Evolutionary conservation across 2,888 invertebrate species (phyloP), one percentile per base, ranked within the genome.

Genomic region (Auanema freiburgensis): DNA sequence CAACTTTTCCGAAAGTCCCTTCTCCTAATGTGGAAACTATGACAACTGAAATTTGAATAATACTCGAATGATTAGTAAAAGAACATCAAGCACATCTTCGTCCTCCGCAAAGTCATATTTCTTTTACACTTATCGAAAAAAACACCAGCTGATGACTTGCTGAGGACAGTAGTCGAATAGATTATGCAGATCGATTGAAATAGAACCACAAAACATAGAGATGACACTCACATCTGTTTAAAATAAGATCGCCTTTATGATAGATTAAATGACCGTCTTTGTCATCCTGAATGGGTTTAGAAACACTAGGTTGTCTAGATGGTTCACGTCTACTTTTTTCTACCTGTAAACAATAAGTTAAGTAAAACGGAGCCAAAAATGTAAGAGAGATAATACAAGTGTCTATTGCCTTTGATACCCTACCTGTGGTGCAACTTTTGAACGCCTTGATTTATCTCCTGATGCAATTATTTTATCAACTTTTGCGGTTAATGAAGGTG

Each of bases 1-100:
- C 95, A 85, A 98, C 97, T 89, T 97, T 96, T 86, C 98, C 98
- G 90, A 98, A 98, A 83, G 98, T 98, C 85, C 98, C 98, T 88
- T 98, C 97, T 84, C 98, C 98, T 85, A 98, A 91, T 84, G 97
- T 98, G 87, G 91, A 90, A 88, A 93, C 89, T 88, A 98, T 92
- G 89, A 93, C 93, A 91, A 96, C 97, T 97, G 66, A 74, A 77
- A 85, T 91, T 49, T 8, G 57, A 33, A 5, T 46, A 46, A 21
- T 16, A 46, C 3, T 46, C 46, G 8, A 5, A 46, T 21, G 16
- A 46, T 21, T 10, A 46, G 21, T 3, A 46, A 46, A 10, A 21
- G 46, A 3, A 46, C 4, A 46, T 46, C 46, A 16, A 46, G 16
- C 46, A 46, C 21, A 21, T 21, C 46, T 46, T 33, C 33, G 8